phyloP scores from a whole-genome alignment of 2,797 vertebrate species.

The Hypotaenidia philippensis region DNA sequence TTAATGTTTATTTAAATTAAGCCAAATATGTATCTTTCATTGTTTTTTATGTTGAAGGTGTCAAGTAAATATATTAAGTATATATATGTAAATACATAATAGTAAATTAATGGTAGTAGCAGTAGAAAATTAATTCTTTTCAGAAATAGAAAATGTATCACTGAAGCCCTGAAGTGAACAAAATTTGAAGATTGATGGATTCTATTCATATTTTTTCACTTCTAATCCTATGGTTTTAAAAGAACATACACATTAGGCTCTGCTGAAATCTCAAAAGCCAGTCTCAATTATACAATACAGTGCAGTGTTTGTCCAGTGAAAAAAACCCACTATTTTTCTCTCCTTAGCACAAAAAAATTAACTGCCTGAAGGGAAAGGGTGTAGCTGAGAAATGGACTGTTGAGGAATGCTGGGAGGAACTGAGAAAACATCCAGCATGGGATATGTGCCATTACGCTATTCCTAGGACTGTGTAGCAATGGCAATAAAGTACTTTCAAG shows the following conservation, averaged over 20 bases:
- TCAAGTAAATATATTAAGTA: not conserved
- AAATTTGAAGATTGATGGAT: not conserved
- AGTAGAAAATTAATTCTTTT: not conserved
- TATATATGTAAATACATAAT: not conserved
- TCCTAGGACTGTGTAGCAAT: not conserved
- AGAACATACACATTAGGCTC: not conserved
- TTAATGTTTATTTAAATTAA: constrained; percentile 6
- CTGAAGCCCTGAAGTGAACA: not conserved
- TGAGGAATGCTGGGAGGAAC: not conserved
- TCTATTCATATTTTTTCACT: not conserved
- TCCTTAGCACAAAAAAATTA: not conserved
- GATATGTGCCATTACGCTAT: not conserved
- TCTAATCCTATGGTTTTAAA: not conserved
- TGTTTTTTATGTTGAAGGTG: not conserved
- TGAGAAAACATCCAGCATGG: not conserved
- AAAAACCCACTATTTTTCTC: not conserved
- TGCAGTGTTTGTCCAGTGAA: not conserved
- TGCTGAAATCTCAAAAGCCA: not conserved
- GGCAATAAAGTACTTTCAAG: not conserved
- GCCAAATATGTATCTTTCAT: not conserved
- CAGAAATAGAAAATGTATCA: not conserved
- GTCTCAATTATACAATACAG: not conserved
- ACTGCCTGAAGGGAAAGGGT: not conserved
- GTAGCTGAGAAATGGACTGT: not conserved
- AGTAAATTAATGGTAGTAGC: not conserved